A percentile compares a stretch with the other conserved stretches of the same genome.
These are phyloP conservation scores for Deroplatys truncata DNA, from an alignment of 2,888 invertebrate species.

Conservation along the genomic window DNA sequence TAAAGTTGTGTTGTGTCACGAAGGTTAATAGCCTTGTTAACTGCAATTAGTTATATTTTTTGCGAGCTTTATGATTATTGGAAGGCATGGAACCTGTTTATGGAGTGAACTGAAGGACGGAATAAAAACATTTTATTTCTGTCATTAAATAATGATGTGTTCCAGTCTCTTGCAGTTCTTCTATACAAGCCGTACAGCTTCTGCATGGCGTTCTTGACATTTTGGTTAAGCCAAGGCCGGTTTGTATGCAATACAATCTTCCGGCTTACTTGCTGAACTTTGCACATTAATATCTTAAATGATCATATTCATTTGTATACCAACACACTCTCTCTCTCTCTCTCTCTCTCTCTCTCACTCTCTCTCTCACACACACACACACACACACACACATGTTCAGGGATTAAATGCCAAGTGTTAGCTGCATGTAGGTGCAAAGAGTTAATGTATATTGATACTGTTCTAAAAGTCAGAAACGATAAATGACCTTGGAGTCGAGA, in stretches of 20 bases:
- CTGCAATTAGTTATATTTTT: neutral
- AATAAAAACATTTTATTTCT: neutral
- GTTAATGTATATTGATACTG: too few species aligned
- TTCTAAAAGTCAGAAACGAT: too few species aligned
- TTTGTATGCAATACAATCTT: neutral
- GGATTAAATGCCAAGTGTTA: too few species aligned
- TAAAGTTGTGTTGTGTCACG: too few species aligned
- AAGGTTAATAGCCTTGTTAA: neutral
- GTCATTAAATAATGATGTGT: neutral
- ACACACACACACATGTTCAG: too few species aligned
- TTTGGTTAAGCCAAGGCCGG: neutral
- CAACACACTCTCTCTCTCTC: too few species aligned
- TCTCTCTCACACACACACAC: too few species aligned
- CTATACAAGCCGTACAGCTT: neutral
- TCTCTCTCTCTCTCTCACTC: too few species aligned
- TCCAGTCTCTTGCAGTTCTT: neutral
- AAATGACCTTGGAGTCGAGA: too few species aligned
- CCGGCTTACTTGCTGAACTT: neutral
- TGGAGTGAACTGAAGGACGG: neutral
- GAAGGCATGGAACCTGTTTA: neutral
- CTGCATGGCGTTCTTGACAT: neutral
- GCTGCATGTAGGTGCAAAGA: too few species aligned
- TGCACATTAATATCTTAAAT: too few species aligned
- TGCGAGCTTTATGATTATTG: neutral
- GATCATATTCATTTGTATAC: too few species aligned